Conservation (phyloP, 1,140 invertebrate genomes). For the Sogatella furcifera region DNA sequence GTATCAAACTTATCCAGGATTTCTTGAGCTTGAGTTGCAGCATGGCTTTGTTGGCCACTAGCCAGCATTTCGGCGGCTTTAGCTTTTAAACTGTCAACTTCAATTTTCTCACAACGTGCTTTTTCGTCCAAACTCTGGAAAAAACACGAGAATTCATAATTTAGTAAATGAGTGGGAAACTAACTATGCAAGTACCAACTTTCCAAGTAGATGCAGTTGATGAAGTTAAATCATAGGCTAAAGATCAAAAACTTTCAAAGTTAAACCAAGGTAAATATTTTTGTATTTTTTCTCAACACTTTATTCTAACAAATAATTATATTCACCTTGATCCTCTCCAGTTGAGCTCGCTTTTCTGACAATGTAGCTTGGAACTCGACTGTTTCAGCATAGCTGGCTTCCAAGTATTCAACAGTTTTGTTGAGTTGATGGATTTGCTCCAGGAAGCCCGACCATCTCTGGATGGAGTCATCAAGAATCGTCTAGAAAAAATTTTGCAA, state of each 20-base stretch:
- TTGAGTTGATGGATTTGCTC: conserved; percentile 78
- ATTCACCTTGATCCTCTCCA: conserved; percentile 66
- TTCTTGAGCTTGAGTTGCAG: conserved; percentile 71
- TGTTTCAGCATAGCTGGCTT: conserved; percentile 58
- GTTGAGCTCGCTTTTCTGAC: conserved; percentile 71
- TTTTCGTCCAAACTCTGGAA: conserved; percentile 66
- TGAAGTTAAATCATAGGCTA: too few species aligned
- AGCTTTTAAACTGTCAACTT: conserved; percentile 77
- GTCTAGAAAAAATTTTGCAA: conserved; percentile 34
- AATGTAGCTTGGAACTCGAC: conserved; percentile 65
- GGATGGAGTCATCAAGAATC: conserved; percentile 77
- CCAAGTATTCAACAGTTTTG: conserved; percentile 69
- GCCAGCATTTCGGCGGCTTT: conserved; percentile 82
- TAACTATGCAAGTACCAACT: too few species aligned
- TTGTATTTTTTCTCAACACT: too few species aligned
- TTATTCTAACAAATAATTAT: too few species aligned
- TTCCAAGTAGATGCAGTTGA: too few species aligned
- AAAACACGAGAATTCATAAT: background rate
- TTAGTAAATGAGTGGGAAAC: too few species aligned
- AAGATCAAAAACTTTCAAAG: too few species aligned
- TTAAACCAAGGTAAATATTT: too few species aligned
- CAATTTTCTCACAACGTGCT: conserved; percentile 80
- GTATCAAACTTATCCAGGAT: conserved; percentile 69
- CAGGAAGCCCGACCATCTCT: conserved; percentile 78
- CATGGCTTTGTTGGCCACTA: conserved; percentile 69